Conservation (phyloP, 2,888 invertebrate species). For the Acanthosepion pharaonis region DNA sequence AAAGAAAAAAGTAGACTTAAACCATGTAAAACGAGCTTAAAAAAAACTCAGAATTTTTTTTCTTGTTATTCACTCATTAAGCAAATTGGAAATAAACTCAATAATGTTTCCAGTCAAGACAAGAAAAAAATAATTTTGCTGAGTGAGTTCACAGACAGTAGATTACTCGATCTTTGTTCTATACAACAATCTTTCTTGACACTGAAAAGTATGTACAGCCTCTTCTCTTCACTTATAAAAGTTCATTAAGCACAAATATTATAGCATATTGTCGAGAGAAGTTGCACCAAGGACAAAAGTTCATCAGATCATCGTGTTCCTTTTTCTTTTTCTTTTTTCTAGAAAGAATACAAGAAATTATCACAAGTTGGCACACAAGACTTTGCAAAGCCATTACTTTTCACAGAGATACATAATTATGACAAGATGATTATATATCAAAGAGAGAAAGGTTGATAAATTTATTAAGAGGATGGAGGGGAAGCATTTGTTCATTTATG, state of each 20-base stretch:
- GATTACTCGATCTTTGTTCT: background rate
- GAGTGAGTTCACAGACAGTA: conserved; percentile 7
- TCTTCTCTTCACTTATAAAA: background rate
- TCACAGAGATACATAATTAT: background rate
- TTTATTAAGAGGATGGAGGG: background rate
- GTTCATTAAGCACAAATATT: background rate
- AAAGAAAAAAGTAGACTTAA: background rate
- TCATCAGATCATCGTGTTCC: background rate
- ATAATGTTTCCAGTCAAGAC: conserved; percentile 12
- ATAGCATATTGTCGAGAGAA: background rate
- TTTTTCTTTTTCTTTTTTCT: background rate
- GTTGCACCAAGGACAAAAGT: background rate
- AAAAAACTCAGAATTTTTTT: background rate
- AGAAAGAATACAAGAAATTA: background rate
- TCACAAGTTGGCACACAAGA: background rate
- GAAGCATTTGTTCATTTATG: background rate
- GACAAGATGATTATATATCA: background rate
- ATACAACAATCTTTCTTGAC: background rate
- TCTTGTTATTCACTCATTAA: background rate
- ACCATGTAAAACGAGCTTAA: background rate
- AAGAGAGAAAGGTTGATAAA: background rate
- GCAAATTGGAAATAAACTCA: background rate
- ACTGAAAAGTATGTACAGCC: background rate
- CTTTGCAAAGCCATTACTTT: background rate
- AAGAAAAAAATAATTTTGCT: background rate